phyloP scores from a whole-genome alignment of 2,797 vertebrate species.

The Gephyroberyx darwinii region DNA sequence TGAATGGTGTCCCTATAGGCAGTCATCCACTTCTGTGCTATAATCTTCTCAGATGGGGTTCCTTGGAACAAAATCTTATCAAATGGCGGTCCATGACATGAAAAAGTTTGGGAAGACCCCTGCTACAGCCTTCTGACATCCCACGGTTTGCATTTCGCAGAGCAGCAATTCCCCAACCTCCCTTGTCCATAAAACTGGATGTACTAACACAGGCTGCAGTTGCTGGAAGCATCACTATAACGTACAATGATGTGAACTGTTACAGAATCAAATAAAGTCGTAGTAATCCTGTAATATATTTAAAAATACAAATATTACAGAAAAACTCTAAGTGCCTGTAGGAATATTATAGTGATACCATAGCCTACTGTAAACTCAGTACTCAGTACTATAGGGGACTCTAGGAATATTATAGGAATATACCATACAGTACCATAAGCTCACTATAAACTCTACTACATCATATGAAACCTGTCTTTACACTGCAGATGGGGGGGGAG shows the following conservation, averaged over 20 bases:
- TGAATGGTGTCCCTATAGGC: too few species aligned
- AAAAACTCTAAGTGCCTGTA: neutral
- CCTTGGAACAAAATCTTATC: too few species aligned
- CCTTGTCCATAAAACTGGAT: neutral
- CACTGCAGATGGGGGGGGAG: too few species aligned
- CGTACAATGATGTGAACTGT: neutral
- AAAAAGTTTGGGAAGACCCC: too few species aligned
- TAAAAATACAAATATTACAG: neutral
- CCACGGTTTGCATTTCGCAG: neutral
- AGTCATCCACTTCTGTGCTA: too few species aligned
- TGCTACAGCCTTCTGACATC: neutral
- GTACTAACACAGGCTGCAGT: constrained; percentile 38
- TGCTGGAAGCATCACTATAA: neutral
- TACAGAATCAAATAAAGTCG: neutral
- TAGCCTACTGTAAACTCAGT: neutral
- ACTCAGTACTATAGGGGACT: neutral
- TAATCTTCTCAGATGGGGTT: too few species aligned
- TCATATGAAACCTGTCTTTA: neutral
- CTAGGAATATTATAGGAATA: neutral
- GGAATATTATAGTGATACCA: neutral
- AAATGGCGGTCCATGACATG: too few species aligned
- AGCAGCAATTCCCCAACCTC: too few species aligned
- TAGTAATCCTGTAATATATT: too few species aligned
- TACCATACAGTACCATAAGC: too few species aligned
- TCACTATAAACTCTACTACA: constrained; percentile 1